Evolutionary conservation across 2,797 vertebrate species (phyloP).

Genomic region (Brotula barbata): DNA sequence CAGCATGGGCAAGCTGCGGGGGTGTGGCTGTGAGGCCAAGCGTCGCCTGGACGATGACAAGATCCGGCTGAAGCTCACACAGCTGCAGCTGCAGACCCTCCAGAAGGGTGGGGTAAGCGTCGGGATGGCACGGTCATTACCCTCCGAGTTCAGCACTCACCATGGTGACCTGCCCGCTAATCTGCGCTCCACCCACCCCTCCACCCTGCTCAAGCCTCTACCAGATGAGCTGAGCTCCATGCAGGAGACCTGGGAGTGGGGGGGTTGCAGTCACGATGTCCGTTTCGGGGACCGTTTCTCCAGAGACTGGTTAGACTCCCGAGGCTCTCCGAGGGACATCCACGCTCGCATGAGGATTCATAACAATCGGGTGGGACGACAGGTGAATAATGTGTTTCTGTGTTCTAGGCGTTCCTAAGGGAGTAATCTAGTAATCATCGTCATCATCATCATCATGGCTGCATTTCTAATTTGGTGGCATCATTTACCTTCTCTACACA

Average conservation of each 20-base stretch:
- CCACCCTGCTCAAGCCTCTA: slow-evolving; percentile 74
- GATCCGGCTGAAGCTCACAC: slow-evolving; percentile 87
- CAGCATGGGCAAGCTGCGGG: slow-evolving; percentile 90
- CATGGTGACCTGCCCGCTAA: slow-evolving; percentile 73
- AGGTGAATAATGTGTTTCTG: slow-evolving; percentile 76
- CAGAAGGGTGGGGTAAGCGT: slow-evolving; percentile 80
- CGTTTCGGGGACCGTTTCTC: slow-evolving; percentile 91
- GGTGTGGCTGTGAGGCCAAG: slow-evolving; percentile 88
- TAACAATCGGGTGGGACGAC: slow-evolving; percentile 90
- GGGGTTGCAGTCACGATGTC: slow-evolving; percentile 89
- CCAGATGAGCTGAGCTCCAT: slow-evolving; percentile 78
- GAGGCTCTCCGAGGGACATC: slow-evolving; percentile 89
- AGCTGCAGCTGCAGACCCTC: slow-evolving; percentile 88
- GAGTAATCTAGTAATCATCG: neutral
- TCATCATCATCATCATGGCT: neutral
- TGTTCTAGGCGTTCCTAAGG: neutral
- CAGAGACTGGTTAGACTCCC: slow-evolving; percentile 90
- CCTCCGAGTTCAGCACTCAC: slow-evolving; percentile 67
- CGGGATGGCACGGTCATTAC: slow-evolving; percentile 64
- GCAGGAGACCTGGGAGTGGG: slow-evolving; percentile 95
- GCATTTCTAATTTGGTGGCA: slow-evolving; percentile 15
- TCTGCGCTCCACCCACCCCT: slow-evolving; percentile 71
- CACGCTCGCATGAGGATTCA: slow-evolving; percentile 92
- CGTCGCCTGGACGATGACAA: slow-evolving; percentile 86
- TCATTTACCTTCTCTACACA: slow-evolving; percentile 58